phyloP scores from a whole-genome alignment of 2,797 vertebrate genomes.

The Chiloscyllium punctatum region DNA sequence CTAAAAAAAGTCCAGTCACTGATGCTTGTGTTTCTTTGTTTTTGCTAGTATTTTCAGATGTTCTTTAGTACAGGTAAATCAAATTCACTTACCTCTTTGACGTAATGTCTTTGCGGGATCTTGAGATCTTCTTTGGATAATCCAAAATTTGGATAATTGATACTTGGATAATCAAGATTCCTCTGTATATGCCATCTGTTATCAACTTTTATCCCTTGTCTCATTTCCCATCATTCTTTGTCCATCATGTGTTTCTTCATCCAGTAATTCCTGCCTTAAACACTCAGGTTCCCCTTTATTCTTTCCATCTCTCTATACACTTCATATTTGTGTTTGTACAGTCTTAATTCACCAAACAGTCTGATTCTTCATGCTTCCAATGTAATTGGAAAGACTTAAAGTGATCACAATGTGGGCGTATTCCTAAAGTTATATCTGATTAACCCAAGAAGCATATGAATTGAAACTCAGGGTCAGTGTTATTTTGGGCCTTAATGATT shows the following conservation, averaged over 20 bases:
- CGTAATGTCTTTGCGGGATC: too few relatives aligned
- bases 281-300: not conserved
- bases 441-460: not conserved
- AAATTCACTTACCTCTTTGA: too few relatives aligned
- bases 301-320: not conserved
- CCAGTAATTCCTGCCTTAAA: not conserved
- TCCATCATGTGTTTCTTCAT: not conserved
- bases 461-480: not conserved
- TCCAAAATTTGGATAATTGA: too few relatives aligned
- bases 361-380: not conserved
- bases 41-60: too few relatives aligned
- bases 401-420: not conserved
- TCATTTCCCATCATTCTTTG: not conserved
- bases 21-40: too few relatives aligned
- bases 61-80: too few relatives aligned
- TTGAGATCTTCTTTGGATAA: too few relatives aligned
- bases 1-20: too few relatives aligned
- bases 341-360: not conserved
- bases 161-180: too few relatives aligned
- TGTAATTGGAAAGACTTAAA: not conserved
- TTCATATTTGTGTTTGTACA: not conserved
- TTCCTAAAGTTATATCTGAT: not conserved
- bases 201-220: not conserved
- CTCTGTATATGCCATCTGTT: not conserved
- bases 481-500: not conserved